These are phyloP conservation scores for Liopterus haemorrhoidalis DNA, from an alignment of 2,888 invertebrate species.

Conservation along the genomic window DNA sequence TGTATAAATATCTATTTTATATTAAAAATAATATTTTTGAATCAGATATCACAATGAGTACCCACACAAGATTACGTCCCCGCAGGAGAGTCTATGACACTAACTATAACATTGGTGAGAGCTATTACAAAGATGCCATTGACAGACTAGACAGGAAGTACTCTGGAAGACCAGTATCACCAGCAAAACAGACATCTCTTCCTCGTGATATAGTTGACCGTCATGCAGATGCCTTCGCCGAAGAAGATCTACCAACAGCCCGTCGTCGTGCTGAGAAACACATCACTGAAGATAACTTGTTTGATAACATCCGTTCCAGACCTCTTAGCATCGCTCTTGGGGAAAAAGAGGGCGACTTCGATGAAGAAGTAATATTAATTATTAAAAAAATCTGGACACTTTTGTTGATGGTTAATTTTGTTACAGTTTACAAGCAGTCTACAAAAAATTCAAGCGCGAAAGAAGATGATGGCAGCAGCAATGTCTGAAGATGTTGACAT, in stretches of 20 bases:
- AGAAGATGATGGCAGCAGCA: constrained; percentile 55
- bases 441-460: constrained; percentile 55
- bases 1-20: too few relatives aligned
- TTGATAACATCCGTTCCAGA: constrained; percentile 52
- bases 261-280: constrained; percentile 48
- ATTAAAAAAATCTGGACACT: too few relatives aligned
- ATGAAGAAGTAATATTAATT: constrained; percentile 48
- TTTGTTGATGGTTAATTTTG: constrained; percentile 27
- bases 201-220: constrained; percentile 42
- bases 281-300: constrained; percentile 53
- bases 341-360: constrained; percentile 47
- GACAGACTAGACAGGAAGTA: constrained; percentile 70
- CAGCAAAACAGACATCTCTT: constrained; percentile 33
- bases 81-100: constrained; percentile 80
- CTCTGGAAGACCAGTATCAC: constrained; percentile 47
- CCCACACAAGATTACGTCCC: too few relatives aligned
- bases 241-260: constrained; percentile 49
- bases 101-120: constrained; percentile 79
- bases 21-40: too few relatives aligned
- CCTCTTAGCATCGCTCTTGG: constrained; percentile 38
- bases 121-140: constrained; percentile 72
- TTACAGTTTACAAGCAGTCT: constrained; percentile 56
- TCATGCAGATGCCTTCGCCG: constrained; percentile 47
- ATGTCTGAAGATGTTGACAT: constrained; percentile 60
- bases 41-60: constrained; percentile 42